Conservation (phyloP, 2,113 vertebrate species). For the Hemibagrus wyckioides region DNA sequence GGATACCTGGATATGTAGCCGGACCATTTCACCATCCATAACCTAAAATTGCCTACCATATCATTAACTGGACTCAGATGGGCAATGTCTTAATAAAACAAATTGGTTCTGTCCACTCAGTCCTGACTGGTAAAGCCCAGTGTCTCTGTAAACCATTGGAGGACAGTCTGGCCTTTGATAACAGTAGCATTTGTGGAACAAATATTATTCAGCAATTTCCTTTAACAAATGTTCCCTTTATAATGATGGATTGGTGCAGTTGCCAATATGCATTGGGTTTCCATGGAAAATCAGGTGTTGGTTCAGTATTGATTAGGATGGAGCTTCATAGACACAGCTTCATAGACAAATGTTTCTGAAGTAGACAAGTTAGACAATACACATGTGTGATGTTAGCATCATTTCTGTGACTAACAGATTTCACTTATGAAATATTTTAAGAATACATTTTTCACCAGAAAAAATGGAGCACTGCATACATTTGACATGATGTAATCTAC, state of each 20-base stretch:
- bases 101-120: slow-evolving; percentile 74
- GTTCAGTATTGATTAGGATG: slow-evolving; percentile 50
- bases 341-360: slow-evolving; percentile 19
- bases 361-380: slow-evolving; percentile 15
- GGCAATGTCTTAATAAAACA: slow-evolving; percentile 74
- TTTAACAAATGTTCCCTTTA: slow-evolving; percentile 50
- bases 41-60: slow-evolving; percentile 74
- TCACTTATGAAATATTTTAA: background rate
- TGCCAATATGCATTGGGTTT: slow-evolving; percentile 42
- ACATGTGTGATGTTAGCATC: background rate
- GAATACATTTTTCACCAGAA: background rate
- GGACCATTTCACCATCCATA: slow-evolving; percentile 79
- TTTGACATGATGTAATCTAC: background rate
- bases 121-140: slow-evolving; percentile 64
- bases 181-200: slow-evolving; percentile 34
- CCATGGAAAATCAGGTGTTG: slow-evolving; percentile 47
- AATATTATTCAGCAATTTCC: slow-evolving; percentile 45
- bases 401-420: background rate
- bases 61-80: slow-evolving; percentile 84
- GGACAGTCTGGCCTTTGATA: slow-evolving; percentile 63
- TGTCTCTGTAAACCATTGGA: slow-evolving; percentile 57
- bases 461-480: background rate
- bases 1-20: slow-evolving; percentile 51
- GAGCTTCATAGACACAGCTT: background rate
- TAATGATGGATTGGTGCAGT: slow-evolving; percentile 50